Base-by-base conservation (phyloP, 2,797 vertebrate species). In the Numenius phaeopus region DNA sequence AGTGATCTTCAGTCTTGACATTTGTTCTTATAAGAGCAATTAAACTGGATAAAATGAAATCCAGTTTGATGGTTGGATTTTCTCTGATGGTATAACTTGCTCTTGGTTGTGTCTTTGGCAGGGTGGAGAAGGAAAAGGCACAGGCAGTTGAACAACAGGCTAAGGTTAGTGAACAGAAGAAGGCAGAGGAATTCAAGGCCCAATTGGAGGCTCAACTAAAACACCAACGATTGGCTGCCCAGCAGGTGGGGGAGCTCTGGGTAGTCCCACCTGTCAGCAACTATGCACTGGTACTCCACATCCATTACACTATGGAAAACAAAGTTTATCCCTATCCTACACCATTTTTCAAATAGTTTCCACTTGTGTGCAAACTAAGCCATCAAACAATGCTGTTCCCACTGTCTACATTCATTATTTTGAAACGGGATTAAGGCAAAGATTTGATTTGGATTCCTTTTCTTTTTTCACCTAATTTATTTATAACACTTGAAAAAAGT, bases 61-160 rank as follows among this genome's bases (percentile, higher is more conserved):
- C 24, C 23, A 73, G 22, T 83, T 80, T 37, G 65, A 47, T 46
- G 50, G 21, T 23, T 87, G 70, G n/a, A 13, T 83, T 83, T 83
- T 69, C 11, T 19, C 16, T 57, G 54, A 11, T 91, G 84, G 13
- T 69, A 7, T 97, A 90, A 97, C 89, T 92, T 83, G n/a, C 5
- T 94, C 47, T 96, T 2, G 86, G 46, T 96, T 97, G 82, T 95
- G 84, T 97, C 95, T 96, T 96, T 96, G 92, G 24, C 98, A 99
- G 99, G 98, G 99, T 99, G 97, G 99, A 99, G 98, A 99, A 99
- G 94, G 99, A 99, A 98, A 99, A 99, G 97, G 99, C 99, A 77
- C 99, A 99, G 97, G 99, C 99, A 73, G 99, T 98, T 89, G 99
- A 99, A 94, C 98, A 98, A 92, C 99, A 99, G 98, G 98, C 99